Evolutionary conservation across 2,797 vertebrate species (phyloP), one percentile per base, ranked within the genome.

Genomic region (Simalia tracyae): DNA sequence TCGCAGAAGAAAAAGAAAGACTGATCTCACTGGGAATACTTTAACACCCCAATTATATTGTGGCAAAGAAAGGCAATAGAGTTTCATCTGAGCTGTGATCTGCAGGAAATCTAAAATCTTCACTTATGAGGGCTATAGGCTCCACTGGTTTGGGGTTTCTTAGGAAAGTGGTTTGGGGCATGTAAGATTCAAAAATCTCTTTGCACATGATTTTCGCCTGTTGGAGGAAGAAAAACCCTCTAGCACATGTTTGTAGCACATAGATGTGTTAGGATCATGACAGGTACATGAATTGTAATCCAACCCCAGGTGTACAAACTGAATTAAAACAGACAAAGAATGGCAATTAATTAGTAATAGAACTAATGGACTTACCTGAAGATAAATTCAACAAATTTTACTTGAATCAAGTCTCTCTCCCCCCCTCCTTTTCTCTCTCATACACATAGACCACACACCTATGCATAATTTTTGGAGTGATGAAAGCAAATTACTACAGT

Each of bases 21-120:
- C 61, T 92, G 86, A 94, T 96, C 12, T 84, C 50, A 81, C 57
- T 81, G 68, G 68, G 15, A 88, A 46, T 76, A 64, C 90, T 94
- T 94, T 95, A 94, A 95, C n/a, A 56, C 95, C 46, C 91, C 91
- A 93, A 86, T 36, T 81, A 68, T 24, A n/a, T 42, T 46, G n/a
- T 10, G 94, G 66, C 92, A 84, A 56, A 89, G 54, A 81, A 91
- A 95, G 11, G 31, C 50, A 28, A 66, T 28, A n/a, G 76, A 66
- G n/a, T 46, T 89, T 24, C 19, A 56, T 46, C 31, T 42, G 56
- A 86, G 11, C 8, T 68, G 50, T 85, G 84, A 68, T 89, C 31
- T 2, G 14, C 66, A 50, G 15, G 26, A 85, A 50, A 92, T 46
- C 19, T 31, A n/a, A 85, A 68, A 9, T 46, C 2, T 91, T 68